Evolutionary conservation across 2,888 invertebrate species (phyloP), one percentile per base, ranked within the genome.

Genomic region (Lithophane leautieri): DNA sequence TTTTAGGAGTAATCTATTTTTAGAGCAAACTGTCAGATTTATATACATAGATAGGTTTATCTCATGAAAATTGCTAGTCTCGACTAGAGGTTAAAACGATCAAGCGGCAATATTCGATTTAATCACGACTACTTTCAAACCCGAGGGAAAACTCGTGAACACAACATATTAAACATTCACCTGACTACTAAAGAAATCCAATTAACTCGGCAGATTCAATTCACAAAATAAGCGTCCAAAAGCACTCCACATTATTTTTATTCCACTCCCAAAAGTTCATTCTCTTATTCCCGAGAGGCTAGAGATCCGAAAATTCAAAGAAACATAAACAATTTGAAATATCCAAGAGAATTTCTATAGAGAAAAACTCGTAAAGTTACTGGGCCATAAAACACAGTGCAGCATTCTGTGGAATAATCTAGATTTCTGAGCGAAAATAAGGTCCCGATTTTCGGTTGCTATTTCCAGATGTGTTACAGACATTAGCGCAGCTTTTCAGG

Each of bases 141-240:
- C 72, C 70, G 1, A 47, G 77, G 67, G 82, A 70, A 52, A 81
- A 77, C n/a, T 70, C 66, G 74, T 50, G 72, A 81, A 76, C 77
- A 82, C 60, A 77, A 78, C 60, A 85, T 73, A 85, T 85, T 85
- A 82, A 82, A 85, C 63, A 82, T 82, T 85, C 63, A 83, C 72
- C 70, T 73, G 72, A 65, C 61, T 65, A 65, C 68, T 71, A 73
- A 78, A 83, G 73, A 85, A 83, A 83, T 73, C 86, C 78, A 83
- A 83, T 82, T 85, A 85, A 83, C 78, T 85, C 78, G 16, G 60
- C 63, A 56, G 68, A 83, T 83, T 83, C 86, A 83, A 83, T 85
- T 78, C 78, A 66, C 78, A 50, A 85, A 85, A 85, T 71, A 82
- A 85, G 54, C 56, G 78, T 50, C 58, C 56, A 28, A 78, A 78